A percentile compares a stretch with the other conserved stretches of the same genome.
Conservation (phyloP, 2,888 invertebrate species). For the Diabrotica balteata region DNA sequence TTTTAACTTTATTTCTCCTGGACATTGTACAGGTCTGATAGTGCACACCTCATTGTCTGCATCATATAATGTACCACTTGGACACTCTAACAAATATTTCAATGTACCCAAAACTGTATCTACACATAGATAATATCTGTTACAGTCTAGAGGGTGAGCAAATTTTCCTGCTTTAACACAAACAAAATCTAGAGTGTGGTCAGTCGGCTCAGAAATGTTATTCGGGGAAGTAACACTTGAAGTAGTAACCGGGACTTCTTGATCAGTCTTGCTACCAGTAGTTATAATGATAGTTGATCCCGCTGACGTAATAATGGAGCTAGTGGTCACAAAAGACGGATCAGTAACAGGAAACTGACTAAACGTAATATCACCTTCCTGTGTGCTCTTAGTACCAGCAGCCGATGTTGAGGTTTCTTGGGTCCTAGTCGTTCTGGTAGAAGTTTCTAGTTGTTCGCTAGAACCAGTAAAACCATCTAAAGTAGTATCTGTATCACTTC, state of each 20-base stretch:
- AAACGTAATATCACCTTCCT: too few relatives aligned
- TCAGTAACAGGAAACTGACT: too few relatives aligned
- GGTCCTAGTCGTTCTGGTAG: background rate
- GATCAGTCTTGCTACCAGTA: too few relatives aligned
- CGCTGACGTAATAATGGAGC: background rate
- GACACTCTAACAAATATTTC: constrained; percentile 47
- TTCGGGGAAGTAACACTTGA: too few relatives aligned
- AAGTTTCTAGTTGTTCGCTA: background rate
- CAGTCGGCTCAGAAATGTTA: too few relatives aligned
- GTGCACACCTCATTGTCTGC: constrained; percentile 45
- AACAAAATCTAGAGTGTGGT: background rate
- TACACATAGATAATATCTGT: constrained; percentile 50
- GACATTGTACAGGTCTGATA: constrained; percentile 49
- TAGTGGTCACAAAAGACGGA: background rate
- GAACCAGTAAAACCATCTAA: background rate
- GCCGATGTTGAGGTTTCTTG: background rate
- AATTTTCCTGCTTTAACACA: constrained; percentile 48
- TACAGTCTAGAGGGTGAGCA: constrained; percentile 48
- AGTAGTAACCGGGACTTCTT: too few relatives aligned
- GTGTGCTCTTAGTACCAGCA: background rate
- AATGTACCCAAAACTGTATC: constrained; percentile 38
- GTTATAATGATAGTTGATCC: background rate
- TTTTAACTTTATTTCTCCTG: constrained; percentile 42
- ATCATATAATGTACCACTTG: constrained; percentile 46
- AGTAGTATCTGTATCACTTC: too few relatives aligned